Evolutionary conservation across 2,797 vertebrate genomes (phyloP).

Genomic region (Carcharodon carcharias): DNA sequence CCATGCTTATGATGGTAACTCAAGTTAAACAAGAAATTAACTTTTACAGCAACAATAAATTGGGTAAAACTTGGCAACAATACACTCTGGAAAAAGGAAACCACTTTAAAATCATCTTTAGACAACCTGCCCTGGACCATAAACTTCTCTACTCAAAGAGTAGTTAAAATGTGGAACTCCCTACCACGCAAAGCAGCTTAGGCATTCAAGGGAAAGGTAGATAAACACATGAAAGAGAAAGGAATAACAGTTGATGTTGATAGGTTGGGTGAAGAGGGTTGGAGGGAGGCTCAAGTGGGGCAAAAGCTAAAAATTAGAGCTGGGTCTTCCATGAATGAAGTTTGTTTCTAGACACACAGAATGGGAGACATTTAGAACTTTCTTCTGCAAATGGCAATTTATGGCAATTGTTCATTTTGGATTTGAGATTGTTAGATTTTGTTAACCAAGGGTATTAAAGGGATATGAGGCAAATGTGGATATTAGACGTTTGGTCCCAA

Average conservation of each 20-base stretch:
- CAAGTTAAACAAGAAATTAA: constrained; percentile 18
- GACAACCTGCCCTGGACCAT: not conserved
- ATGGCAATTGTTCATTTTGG: not conserved
- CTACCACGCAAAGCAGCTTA: not conserved
- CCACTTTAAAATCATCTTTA: not conserved
- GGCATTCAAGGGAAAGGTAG: not conserved
- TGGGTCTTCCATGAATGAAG: not conserved
- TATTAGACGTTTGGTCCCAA: not conserved
- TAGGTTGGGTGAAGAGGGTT: too few relatives aligned
- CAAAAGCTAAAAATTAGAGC: too few relatives aligned
- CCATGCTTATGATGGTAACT: not conserved
- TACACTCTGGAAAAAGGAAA: not conserved
- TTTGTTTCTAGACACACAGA: not conserved
- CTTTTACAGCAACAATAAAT: not conserved
- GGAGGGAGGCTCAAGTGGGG: too few relatives aligned
- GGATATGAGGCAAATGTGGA: not conserved
- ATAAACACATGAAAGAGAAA: not conserved
- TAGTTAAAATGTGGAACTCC: not conserved
- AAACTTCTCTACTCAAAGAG: not conserved
- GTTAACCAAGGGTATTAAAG: not conserved
- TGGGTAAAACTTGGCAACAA: not conserved
- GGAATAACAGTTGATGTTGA: not conserved
- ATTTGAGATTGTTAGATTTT: not conserved
- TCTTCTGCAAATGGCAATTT: not conserved
- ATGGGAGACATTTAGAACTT: not conserved